A percentile compares a stretch with the other conserved stretches of the same genome.
phyloP scores from a whole-genome alignment of 2,113 vertebrate genomes.

The Paracanthobrama guichenoti region DNA sequence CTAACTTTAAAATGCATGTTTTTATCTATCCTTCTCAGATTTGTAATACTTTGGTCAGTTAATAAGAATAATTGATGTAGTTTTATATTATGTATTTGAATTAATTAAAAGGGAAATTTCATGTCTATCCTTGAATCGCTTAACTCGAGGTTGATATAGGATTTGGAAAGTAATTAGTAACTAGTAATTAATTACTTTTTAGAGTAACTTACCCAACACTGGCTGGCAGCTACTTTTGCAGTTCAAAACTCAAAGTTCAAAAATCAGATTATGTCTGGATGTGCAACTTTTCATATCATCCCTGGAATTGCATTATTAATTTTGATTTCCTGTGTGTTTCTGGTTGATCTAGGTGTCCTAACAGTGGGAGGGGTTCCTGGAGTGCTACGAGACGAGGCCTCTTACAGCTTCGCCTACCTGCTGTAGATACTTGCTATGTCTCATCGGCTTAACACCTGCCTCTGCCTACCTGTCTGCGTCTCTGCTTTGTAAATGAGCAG shows the following conservation, averaged over 20 bases:
- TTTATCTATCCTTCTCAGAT: too few species aligned
- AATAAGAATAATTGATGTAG: too few species aligned
- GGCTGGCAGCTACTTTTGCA: background rate
- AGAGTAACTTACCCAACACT: too few species aligned
- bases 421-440: slow-evolving; percentile 75
- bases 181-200: too few species aligned
- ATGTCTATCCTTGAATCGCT: too few species aligned
- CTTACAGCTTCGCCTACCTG: slow-evolving; percentile 69
- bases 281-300: background rate
- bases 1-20: too few species aligned
- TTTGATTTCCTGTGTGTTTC: slow-evolving; percentile 65
- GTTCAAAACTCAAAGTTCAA: too few species aligned
- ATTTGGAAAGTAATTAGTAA: too few species aligned
- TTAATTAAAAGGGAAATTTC: too few species aligned
- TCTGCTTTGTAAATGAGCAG: slow-evolving; percentile 79
- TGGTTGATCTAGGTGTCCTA: slow-evolving; percentile 87
- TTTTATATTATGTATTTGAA: too few species aligned
- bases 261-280: background rate
- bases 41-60: too few species aligned
- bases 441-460: slow-evolving; percentile 74
- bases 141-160: too few species aligned
- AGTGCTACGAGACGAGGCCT: slow-evolving; percentile 66
- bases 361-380: slow-evolving; percentile 80
- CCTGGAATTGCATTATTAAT: background rate
- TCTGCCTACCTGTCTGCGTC: slow-evolving; percentile 69